phyloP scores from a whole-genome alignment of 2,797 vertebrate species.

The Thamnophis elegans region DNA sequence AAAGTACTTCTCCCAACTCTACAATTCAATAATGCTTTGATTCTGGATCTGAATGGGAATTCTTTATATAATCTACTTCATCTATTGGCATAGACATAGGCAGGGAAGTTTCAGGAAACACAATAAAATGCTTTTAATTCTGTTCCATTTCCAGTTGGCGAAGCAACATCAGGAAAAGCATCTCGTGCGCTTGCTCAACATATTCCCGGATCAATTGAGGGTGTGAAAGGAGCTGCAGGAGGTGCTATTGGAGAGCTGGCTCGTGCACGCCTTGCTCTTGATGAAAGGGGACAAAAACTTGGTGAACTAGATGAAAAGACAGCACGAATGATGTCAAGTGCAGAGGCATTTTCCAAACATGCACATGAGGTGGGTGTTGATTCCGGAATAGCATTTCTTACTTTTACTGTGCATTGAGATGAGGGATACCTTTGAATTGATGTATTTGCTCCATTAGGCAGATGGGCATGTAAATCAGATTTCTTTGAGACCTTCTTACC shows the following conservation, averaged over 20 bases:
- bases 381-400: neutral
- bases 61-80: neutral
- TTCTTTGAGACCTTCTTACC: neutral
- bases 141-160: slow-evolving; percentile 79
- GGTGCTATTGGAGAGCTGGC: slow-evolving; percentile 90
- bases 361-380: slow-evolving; percentile 88
- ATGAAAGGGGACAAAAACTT: slow-evolving; percentile 92
- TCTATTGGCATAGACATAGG: no score
- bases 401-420: no score
- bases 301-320: slow-evolving; percentile 96
- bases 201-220: slow-evolving; percentile 93
- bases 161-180: slow-evolving; percentile 91
- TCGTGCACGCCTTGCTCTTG: slow-evolving; percentile 88
- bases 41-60: neutral
- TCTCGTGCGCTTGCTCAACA: slow-evolving; percentile 94
- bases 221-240: slow-evolving; percentile 86
- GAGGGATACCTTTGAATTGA: neutral
- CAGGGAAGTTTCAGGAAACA: neutral
- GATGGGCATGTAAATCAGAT: neutral
- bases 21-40: neutral
- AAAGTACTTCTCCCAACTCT: neutral
- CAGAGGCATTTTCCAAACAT: slow-evolving; percentile 93
- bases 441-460: neutral
- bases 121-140: neutral
- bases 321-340: slow-evolving; percentile 93